Conservation (phyloP, 2,113 vertebrate genomes). For the Saguinus imperator region DNA sequence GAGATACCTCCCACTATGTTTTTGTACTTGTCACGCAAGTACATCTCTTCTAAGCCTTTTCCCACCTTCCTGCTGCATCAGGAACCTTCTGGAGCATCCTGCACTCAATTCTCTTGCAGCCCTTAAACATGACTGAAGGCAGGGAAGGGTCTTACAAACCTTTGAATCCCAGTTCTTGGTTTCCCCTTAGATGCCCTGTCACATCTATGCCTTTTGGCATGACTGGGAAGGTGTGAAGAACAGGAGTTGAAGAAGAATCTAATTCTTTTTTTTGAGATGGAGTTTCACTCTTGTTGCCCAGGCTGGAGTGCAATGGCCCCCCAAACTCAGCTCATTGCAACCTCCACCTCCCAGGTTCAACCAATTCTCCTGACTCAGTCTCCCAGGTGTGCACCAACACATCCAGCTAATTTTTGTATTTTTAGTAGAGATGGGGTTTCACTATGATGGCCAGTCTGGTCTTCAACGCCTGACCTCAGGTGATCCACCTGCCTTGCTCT, state of each 20-base stretch:
- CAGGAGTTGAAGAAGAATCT: background rate
- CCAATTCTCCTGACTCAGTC: no score
- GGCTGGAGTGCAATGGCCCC: no score
- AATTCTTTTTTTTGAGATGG: no score
- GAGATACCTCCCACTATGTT: background rate
- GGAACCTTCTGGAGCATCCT: background rate
- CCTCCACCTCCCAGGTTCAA: no score
- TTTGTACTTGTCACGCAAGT: background rate
- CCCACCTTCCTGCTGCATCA: background rate
- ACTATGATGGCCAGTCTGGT: no score
- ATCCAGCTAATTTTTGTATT: no score
- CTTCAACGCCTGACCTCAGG: no score
- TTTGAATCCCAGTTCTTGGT: background rate
- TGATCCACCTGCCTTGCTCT: no score
- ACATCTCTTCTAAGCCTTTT: background rate
- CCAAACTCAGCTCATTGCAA: no score
- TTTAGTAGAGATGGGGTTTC: no score
- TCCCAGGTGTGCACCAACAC: no score
- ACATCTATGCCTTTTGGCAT: background rate
- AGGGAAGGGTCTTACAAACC: background rate
- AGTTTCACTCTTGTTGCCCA: no score
- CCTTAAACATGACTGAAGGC: background rate
- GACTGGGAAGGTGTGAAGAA: background rate
- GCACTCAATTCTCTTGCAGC: background rate
- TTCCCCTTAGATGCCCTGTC: background rate